phyloP scores from a whole-genome alignment of 1,140 invertebrate genomes.

The Chionoecetes opilio region DNA sequence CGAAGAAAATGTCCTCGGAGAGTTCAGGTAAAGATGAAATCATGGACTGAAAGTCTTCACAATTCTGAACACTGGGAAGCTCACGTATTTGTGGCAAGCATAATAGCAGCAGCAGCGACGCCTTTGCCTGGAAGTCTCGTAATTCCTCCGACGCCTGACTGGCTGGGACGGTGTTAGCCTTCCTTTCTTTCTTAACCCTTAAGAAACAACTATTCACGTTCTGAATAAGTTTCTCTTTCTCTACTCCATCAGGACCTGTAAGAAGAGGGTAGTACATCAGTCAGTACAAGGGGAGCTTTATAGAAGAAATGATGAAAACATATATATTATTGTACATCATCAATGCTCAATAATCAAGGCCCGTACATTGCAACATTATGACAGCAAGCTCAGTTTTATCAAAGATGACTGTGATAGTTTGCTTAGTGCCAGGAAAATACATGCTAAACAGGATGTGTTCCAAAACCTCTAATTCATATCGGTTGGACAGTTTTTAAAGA shows the following conservation, averaged over 20 bases:
- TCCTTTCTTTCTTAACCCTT: constrained; percentile 53
- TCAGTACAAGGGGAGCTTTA: background rate
- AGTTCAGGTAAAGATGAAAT: constrained; percentile 48
- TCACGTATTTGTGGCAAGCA: constrained; percentile 53
- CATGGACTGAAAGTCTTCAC: constrained; percentile 50
- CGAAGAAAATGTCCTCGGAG: constrained; percentile 47
- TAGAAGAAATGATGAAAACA: no score
- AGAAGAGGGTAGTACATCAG: constrained; percentile 29
- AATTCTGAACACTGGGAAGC: background rate
- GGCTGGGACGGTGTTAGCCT: background rate
- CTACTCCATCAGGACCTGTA: constrained; percentile 50
- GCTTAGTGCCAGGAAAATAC: no score
- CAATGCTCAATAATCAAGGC: no score
- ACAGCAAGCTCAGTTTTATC: no score
- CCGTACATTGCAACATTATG: no score
- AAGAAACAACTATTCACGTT: constrained; percentile 55
- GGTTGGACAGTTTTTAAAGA: no score
- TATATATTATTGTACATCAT: no score
- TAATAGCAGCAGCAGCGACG: constrained; percentile 49
- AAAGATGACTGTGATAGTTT: no score
- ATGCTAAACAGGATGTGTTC: no score
- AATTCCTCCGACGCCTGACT: background rate
- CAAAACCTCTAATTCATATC: no score
- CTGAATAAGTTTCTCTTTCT: constrained; percentile 48
- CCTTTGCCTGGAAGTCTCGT: constrained; percentile 47